These are phyloP conservation scores for Lysandra coridon DNA, from an alignment of 2,888 invertebrate species.

Conservation along the genomic window DNA sequence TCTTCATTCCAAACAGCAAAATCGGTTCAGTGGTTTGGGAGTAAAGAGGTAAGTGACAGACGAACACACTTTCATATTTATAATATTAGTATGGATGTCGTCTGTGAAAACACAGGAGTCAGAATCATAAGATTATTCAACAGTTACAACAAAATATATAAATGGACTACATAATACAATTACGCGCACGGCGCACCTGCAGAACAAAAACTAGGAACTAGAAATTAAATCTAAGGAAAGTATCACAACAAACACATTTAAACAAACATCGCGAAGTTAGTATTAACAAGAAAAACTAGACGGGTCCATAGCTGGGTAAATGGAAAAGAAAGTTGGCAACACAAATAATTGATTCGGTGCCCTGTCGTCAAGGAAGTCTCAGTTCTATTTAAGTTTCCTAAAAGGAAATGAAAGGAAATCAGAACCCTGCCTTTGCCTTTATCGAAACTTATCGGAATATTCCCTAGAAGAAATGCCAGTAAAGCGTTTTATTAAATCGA, in stretches of 20 bases:
- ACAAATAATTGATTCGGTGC: constrained; percentile 78
- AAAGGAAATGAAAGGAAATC: constrained; percentile 81
- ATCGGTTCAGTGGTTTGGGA: too few species aligned
- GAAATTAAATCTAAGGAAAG: neutral
- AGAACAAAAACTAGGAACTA: neutral
- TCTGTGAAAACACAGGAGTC: too few species aligned
- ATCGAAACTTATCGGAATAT: constrained; percentile 75
- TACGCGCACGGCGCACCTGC: neutral
- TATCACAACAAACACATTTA: constrained; percentile 38
- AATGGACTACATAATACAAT: too few species aligned
- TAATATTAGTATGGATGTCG: too few species aligned
- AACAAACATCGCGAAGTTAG: constrained; percentile 47
- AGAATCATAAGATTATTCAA: too few species aligned
- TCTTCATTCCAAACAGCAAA: too few species aligned
- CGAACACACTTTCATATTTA: too few species aligned
- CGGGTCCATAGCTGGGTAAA: constrained; percentile 57
- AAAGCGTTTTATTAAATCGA: constrained; percentile 62
- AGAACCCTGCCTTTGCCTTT: constrained; percentile 69
- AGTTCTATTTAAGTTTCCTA: constrained; percentile 80
- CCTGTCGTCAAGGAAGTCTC: constrained; percentile 75
- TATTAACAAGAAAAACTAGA: constrained; percentile 56
- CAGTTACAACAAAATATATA: too few species aligned
- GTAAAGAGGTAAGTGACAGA: too few species aligned
- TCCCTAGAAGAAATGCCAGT: constrained; percentile 56
- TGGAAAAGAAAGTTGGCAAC: constrained; percentile 66